Evolutionary conservation across 1,140 invertebrate species (phyloP), one percentile per base, ranked within the genome.

Genomic region (Stenopsyche tienmushanensis): DNA sequence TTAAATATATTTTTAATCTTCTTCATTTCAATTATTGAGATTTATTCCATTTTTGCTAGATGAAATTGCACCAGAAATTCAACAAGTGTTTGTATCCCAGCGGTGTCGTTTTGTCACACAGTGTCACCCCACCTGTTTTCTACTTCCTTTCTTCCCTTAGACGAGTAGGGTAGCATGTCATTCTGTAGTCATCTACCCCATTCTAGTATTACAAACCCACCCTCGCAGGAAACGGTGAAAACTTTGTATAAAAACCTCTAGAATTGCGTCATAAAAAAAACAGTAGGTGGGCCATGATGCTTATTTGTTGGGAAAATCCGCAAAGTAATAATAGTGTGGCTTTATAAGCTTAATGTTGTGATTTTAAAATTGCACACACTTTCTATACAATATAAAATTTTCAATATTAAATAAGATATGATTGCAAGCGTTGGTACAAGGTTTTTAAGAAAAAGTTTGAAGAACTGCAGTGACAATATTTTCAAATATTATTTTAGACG

Each of bases 221-320:
- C n/a, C n/a, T n/a, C n/a, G n/a, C n/a, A n/a, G n/a, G n/a, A n/a
- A n/a, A n/a, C n/a, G n/a, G n/a, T n/a, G n/a, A 49, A 49, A 49
- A 49, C 25, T 10, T 25, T 5, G 26, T 8, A 29, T 18, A 29
- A 57, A 57, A 57, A 42, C 23, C 52, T 55, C 52, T 29, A 29
- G 52, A 55, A 55, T 34, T 57, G 39, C 39, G 34, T 57, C 54
- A 21, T 57, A 57, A 57, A 57, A 57, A n/a, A 57, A 57, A 21
- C 52, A n/a, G 52, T 29, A 29, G 52, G 52, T 55, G 52, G 29
- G 29, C 52, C 52, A 29, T 55, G 24, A 55, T 29, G 52, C 25
- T 55, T 55, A 34, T 55, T 55, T 55, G 50, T 24, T 17, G n/a
- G n/a, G 15, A 10, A 39, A 55, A 55, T n/a, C n/a, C n/a, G n/a